phyloP scores from a whole-genome alignment of 2,797 vertebrate genomes.

The Catostomus latipinnis region DNA sequence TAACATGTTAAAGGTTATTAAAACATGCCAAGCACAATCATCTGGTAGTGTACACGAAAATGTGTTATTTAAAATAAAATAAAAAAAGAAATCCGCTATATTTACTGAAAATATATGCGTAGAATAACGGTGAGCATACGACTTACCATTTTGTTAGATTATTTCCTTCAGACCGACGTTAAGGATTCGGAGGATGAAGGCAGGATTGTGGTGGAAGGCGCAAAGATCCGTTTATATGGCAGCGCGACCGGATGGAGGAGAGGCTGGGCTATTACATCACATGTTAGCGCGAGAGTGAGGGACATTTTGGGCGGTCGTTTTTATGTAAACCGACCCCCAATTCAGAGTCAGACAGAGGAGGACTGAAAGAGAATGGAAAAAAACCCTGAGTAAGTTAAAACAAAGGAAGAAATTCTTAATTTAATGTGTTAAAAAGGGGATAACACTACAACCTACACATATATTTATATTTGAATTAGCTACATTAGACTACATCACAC shows the following conservation, averaged over 20 bases:
- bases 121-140: no score
- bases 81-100: no score
- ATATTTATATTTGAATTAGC: no score
- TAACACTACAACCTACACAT: no score
- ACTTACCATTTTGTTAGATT: constrained; percentile 66
- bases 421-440: no score
- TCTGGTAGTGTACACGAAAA: no score
- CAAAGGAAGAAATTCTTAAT: not conserved
- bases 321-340: not conserved
- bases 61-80: no score
- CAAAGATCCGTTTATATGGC: constrained; percentile 23
- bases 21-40: no score
- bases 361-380: not conserved
- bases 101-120: no score
- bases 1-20: no score
- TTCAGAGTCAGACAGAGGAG: not conserved
- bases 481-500: no score
- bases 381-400: no score
- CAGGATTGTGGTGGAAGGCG: not conserved
- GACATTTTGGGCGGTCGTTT: not conserved
- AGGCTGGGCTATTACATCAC: constrained; percentile 15
- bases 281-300: constrained; percentile 13
- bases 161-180: constrained; percentile 64
- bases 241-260: not conserved
- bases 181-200: constrained; percentile 67